These are phyloP conservation scores for Notarius quadriscutis DNA, from an alignment of 2,113 vertebrate species.

Conservation along the genomic window DNA sequence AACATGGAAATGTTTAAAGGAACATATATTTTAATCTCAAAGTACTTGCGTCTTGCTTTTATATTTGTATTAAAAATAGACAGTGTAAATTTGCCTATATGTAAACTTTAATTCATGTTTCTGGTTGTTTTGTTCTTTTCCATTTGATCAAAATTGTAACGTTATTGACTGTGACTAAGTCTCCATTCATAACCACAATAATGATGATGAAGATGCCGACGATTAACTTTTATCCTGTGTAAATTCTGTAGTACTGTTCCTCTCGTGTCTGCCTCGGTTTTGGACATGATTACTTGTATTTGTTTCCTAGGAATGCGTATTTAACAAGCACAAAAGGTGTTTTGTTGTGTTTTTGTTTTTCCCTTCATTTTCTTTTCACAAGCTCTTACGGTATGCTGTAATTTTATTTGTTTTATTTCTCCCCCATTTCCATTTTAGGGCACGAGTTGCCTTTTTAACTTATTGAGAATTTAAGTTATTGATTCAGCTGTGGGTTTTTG, in stretches of 20 bases:
- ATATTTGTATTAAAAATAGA: conserved; percentile 55
- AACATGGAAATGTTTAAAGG: conserved; percentile 37
- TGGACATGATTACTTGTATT: conserved; percentile 3
- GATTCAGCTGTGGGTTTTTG: conserved; percentile 7
- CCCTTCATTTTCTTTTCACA: background rate
- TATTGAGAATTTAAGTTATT: conserved; percentile 59
- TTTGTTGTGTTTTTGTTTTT: background rate
- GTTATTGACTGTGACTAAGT: conserved; percentile 36
- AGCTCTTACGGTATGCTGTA: background rate
- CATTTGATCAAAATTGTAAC: conserved; percentile 32
- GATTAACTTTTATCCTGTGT: conserved; percentile 35
- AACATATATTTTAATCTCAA: conserved; percentile 52
- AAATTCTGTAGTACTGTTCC: conserved; percentile 38
- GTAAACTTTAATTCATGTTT: conserved; percentile 25
- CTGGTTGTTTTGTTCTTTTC: conserved; percentile 10
- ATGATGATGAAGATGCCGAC: conserved; percentile 16
- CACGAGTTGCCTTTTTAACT: conserved; percentile 50
- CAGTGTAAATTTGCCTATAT: conserved; percentile 43
- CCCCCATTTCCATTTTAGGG: conserved; percentile 12
- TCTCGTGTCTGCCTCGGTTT: background rate
- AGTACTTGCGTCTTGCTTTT: conserved; percentile 50
- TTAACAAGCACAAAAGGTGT: conserved; percentile 39
- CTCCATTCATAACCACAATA: conserved; percentile 32
- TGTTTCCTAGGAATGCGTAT: conserved; percentile 25
- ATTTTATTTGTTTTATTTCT: background rate